Percentiles rank a stretch among this genome's conserved stretches.
Evolutionary conservation across 2,888 invertebrate genomes (phyloP).

Genomic region (Octodonta nipae): DNA sequence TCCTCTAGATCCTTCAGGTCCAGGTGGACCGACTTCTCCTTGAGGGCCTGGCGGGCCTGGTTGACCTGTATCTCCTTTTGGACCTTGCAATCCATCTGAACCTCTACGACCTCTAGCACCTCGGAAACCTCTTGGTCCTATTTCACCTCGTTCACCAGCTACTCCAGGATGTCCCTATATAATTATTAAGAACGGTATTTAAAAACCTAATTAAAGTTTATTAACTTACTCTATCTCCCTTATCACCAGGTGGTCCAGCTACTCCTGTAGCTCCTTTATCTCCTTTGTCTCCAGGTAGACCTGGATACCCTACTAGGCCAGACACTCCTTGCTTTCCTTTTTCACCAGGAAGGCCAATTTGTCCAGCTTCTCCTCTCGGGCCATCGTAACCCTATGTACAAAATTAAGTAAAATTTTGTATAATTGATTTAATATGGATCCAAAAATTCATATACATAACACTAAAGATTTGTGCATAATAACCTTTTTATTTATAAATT

Average conservation of each 20-base stretch:
- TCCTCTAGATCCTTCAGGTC: slow-evolving; percentile 64
- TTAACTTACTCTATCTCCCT: slow-evolving; percentile 56
- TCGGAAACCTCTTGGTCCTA: slow-evolving; percentile 65
- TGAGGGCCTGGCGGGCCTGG: slow-evolving; percentile 59
- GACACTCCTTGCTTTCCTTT: slow-evolving; percentile 64
- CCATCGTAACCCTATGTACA: slow-evolving; percentile 61
- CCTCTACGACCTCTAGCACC: slow-evolving; percentile 64
- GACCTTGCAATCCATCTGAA: slow-evolving; percentile 47
- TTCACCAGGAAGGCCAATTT: slow-evolving; percentile 60
- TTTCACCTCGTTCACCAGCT: slow-evolving; percentile 69
- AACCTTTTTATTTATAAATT: too few relatives aligned
- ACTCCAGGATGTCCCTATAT: slow-evolving; percentile 54
- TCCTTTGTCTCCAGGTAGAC: slow-evolving; percentile 66
- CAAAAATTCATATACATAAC: too few relatives aligned
- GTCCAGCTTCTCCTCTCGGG: slow-evolving; percentile 65
- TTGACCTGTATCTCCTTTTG: slow-evolving; percentile 59
- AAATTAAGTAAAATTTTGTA: background rate
- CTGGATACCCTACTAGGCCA: slow-evolving; percentile 66
- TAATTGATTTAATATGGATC: too few relatives aligned
- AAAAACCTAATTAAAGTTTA: background rate
- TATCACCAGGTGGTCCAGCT: slow-evolving; percentile 55
- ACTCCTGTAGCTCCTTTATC: slow-evolving; percentile 58
- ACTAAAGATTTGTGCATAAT: too few relatives aligned
- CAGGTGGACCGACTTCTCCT: slow-evolving; percentile 59
- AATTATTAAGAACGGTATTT: background rate